phyloP scores from a whole-genome alignment of 2,797 vertebrate species.

The Lagocephalus sceleratus region DNA sequence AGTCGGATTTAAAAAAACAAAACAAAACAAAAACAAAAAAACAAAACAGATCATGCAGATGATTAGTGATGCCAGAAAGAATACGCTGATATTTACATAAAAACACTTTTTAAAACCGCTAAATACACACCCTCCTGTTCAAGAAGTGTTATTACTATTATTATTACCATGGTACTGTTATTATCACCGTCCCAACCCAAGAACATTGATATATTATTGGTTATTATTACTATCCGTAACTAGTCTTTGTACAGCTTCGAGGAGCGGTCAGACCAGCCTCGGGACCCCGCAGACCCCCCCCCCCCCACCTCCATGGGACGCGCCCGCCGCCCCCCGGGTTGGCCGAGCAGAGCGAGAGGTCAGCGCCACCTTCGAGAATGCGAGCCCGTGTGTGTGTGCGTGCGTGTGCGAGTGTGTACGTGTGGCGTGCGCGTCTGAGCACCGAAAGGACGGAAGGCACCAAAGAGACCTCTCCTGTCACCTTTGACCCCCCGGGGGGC shows the following conservation, averaged over 20 bases:
- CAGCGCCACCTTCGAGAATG: slow-evolving; percentile 62
- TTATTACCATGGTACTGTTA: slow-evolving; percentile 56
- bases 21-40: too few relatives aligned
- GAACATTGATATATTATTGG: slow-evolving; percentile 80
- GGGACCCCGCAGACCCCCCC: slow-evolving; percentile 52
- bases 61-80: slow-evolving; percentile 71
- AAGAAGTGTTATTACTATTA: slow-evolving; percentile 64
- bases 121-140: slow-evolving; percentile 74
- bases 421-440: slow-evolving; percentile 53
- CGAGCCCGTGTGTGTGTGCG: slow-evolving; percentile 20
- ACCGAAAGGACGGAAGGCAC: slow-evolving; percentile 77
- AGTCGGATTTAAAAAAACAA: too few relatives aligned
- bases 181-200: slow-evolving; percentile 73
- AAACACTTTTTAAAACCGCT: slow-evolving; percentile 77
- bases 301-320: too few relatives aligned
- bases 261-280: slow-evolving; percentile 62
- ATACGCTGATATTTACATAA: slow-evolving; percentile 83
- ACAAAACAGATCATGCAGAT: slow-evolving; percentile 75
- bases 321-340: slow-evolving; percentile 62
- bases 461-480: slow-evolving; percentile 75
- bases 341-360: slow-evolving; percentile 67
- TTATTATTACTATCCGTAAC: slow-evolving; percentile 79
- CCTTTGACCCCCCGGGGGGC: slow-evolving; percentile 72
- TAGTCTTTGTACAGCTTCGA: slow-evolving; percentile 81
- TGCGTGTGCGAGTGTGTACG: slow-evolving; percentile 31